Conservation (phyloP, 2,113 vertebrate genomes). For the Cheirogaleus medius region DNA sequence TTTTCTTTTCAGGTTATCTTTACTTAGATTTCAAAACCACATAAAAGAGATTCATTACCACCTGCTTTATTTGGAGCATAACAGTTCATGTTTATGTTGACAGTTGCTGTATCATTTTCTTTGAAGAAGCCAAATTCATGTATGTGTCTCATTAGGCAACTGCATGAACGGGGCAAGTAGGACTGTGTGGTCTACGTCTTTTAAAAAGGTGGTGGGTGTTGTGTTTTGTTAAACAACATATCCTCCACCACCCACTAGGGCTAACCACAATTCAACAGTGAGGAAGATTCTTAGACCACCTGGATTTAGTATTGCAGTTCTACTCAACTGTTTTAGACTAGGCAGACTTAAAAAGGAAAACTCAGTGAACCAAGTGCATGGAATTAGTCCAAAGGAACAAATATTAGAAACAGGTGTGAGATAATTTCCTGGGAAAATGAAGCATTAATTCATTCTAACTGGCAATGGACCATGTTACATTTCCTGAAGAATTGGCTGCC, state of each 20-base stretch:
- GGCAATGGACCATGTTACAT: not conserved
- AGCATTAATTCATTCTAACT: not conserved
- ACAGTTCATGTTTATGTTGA: conserved; percentile 11
- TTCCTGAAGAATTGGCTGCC: conserved; percentile 10
- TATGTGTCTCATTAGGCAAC: conserved; percentile 23
- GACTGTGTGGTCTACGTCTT: conserved; percentile 45
- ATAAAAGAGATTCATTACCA: not conserved
- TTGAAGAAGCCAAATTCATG: conserved; percentile 49
- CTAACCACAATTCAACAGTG: not conserved
- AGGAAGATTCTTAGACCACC: conserved; percentile 49
- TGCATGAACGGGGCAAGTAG: not conserved
- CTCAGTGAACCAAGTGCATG: not conserved
- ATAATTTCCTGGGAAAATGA: not conserved
- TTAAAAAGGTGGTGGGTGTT: conserved; percentile 31
- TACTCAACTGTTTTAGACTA: not conserved
- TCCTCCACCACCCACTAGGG: not conserved
- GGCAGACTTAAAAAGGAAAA: not conserved
- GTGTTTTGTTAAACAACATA: not conserved
- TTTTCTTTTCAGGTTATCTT: conserved; percentile 14
- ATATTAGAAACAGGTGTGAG: conserved; percentile 62
- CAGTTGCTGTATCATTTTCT: conserved; percentile 11
- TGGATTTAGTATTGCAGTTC: not conserved
- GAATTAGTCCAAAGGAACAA: conserved; percentile 58
- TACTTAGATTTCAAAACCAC: conserved; percentile 8
- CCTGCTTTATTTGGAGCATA: conserved; percentile 38